These are phyloP conservation scores for Capricornis sumatraensis DNA, from an alignment of 2,113 vertebrate genomes.

Conservation along the genomic window DNA sequence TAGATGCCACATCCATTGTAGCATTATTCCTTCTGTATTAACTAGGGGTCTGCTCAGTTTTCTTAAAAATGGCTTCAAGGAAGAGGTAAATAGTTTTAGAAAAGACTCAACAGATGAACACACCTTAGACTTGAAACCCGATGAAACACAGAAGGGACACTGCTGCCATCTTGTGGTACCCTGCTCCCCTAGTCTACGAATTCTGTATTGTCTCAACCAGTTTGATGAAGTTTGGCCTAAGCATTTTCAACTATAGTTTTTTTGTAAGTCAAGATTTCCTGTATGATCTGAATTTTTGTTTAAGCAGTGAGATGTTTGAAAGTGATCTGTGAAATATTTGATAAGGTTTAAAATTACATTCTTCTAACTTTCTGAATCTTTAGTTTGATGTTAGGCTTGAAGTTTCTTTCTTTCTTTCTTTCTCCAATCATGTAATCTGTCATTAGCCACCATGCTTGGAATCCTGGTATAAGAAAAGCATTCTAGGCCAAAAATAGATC, in stretches of 20 bases:
- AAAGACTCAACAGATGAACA: not conserved
- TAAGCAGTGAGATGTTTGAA: not conserved
- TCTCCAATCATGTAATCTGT: not conserved
- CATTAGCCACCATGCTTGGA: not conserved
- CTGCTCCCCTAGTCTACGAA: not conserved
- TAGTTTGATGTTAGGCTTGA: not conserved
- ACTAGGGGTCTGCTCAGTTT: not conserved
- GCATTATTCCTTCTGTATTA: not conserved
- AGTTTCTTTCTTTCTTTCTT: not conserved
- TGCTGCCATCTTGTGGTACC: conserved; percentile 66
- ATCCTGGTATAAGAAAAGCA: not conserved
- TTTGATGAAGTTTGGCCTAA: not conserved
- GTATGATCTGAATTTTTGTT: not conserved
- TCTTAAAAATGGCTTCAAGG: not conserved
- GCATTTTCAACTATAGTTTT: not conserved
- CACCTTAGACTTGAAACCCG: fast-evolving
- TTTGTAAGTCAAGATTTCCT: not conserved
- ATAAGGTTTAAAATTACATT: not conserved
- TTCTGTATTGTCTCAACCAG: not conserved
- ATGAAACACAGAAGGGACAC: not conserved
- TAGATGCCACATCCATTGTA: not conserved
- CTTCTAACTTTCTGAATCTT: not conserved
- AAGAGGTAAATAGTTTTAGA: not conserved
- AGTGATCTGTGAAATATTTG: not conserved
- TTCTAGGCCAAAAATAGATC: not conserved